Evolutionary conservation across 2,113 vertebrate genomes (phyloP).

Genomic region (Plectropomus leopardus): DNA sequence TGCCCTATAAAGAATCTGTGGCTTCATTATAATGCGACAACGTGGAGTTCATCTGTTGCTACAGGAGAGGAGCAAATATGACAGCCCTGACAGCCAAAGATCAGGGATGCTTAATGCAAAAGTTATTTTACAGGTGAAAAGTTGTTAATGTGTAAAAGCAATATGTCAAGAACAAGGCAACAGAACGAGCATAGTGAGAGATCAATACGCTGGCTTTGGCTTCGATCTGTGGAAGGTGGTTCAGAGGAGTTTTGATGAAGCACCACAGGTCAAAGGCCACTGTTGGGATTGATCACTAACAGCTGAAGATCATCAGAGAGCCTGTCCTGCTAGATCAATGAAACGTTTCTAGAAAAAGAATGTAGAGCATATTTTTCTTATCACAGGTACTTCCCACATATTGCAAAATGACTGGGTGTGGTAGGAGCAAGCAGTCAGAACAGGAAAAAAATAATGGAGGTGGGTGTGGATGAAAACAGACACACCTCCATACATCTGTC

Average conservation of each 20-base stretch:
- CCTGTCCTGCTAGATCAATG: slow-evolving; percentile 54
- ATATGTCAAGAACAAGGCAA: slow-evolving; percentile 2
- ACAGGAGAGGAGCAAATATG: slow-evolving; percentile 8
- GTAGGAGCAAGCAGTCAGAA: background rate
- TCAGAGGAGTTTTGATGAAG: slow-evolving; percentile 64
- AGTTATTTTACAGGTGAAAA: slow-evolving; percentile 47
- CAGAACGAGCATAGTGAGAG: background rate
- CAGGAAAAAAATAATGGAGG: background rate
- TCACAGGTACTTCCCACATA: slow-evolving; percentile 21
- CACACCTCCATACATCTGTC: background rate
- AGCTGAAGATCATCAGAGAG: slow-evolving; percentile 58
- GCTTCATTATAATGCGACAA: slow-evolving; percentile 64
- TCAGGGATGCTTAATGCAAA: slow-evolving; percentile 39
- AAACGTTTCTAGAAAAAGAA: slow-evolving; percentile 17
- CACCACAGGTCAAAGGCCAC: slow-evolving; percentile 66
- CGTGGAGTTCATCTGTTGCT: slow-evolving; percentile 41
- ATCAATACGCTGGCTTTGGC: slow-evolving; percentile 46
- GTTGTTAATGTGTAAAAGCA: slow-evolving; percentile 26
- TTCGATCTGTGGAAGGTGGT: slow-evolving; percentile 49
- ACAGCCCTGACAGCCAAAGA: slow-evolving; percentile 44
- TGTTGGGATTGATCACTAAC: slow-evolving; percentile 62
- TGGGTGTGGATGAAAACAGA: background rate
- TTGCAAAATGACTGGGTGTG: slow-evolving; percentile 3
- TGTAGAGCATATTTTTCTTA: slow-evolving; percentile 51
- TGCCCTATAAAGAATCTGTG: slow-evolving; percentile 51